Percentiles rank a stretch among this genome's conserved stretches.
phyloP scores from a whole-genome alignment of 2,113 vertebrate species.

The Apaloderma vittatum region DNA sequence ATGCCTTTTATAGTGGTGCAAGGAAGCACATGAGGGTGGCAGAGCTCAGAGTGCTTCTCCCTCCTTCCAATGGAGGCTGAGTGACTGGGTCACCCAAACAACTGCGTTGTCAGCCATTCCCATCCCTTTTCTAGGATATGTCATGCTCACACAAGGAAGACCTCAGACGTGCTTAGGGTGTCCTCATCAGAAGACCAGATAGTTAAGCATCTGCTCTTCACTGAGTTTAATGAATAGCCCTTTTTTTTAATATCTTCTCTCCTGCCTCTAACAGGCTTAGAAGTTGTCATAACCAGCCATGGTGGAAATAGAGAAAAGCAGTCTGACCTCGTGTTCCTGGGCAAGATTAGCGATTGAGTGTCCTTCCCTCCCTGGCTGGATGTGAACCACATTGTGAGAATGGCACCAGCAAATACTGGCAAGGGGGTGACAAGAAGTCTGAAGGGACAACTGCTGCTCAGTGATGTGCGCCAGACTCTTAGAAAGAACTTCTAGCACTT shows the following conservation, averaged over 20 bases:
- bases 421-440: background rate
- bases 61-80: background rate
- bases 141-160: background rate
- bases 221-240: accelerated
- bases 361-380: background rate
- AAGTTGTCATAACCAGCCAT: background rate
- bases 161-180: background rate
- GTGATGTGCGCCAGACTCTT: background rate
- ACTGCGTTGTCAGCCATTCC: background rate
- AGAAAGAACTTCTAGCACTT: background rate
- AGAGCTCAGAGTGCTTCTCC: background rate
- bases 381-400: background rate
- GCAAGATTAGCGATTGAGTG: accelerated
- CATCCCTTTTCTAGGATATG: background rate
- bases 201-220: background rate
- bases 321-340: background rate
- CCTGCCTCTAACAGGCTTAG: background rate
- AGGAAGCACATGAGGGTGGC: background rate
- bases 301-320: background rate
- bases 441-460: background rate
- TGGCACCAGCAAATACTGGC: background rate
- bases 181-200: background rate
- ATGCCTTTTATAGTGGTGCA: background rate
- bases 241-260: background rate
- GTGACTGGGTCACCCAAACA: background rate